These are phyloP conservation scores for Colistium nudipinnis DNA, from an alignment of 2,113 vertebrate genomes.

Conservation along the genomic window DNA sequence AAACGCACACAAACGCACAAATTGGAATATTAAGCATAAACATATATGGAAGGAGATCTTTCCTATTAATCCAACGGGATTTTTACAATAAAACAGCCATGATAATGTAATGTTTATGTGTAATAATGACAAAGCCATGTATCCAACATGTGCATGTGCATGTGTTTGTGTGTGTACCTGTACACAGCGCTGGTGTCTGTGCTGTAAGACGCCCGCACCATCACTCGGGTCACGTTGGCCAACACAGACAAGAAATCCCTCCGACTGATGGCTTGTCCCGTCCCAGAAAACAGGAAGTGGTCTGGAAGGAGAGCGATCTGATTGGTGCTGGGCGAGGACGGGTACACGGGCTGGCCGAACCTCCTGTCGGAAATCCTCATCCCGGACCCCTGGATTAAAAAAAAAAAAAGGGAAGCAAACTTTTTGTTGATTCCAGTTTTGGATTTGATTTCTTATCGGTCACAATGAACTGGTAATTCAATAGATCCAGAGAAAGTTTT, in stretches of 20 bases:
- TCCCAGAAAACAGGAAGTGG: constrained; percentile 63
- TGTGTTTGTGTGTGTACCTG: constrained; percentile 52
- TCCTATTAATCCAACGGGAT: too few relatives aligned
- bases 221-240: constrained; percentile 59
- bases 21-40: neutral
- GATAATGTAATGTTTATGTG: too few relatives aligned
- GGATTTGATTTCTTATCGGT: neutral
- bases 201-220: constrained; percentile 75
- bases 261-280: constrained; percentile 45
- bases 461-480: neutral
- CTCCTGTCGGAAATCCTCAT: constrained; percentile 62
- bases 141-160: too few relatives aligned
- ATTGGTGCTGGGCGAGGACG: constrained; percentile 57
- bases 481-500: neutral
- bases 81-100: too few relatives aligned
- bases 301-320: constrained; percentile 66
- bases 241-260: constrained; percentile 72
- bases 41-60: too few relatives aligned
- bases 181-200: constrained; percentile 72
- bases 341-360: constrained; percentile 71
- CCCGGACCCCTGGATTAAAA: constrained; percentile 70
- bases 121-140: too few relatives aligned
- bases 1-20: constrained; percentile 10
- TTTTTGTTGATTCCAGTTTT: neutral
- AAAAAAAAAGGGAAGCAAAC: neutral